Evolutionary conservation across 2,888 invertebrate genomes (phyloP).

Genomic region (Eupithecia dodoneata): DNA sequence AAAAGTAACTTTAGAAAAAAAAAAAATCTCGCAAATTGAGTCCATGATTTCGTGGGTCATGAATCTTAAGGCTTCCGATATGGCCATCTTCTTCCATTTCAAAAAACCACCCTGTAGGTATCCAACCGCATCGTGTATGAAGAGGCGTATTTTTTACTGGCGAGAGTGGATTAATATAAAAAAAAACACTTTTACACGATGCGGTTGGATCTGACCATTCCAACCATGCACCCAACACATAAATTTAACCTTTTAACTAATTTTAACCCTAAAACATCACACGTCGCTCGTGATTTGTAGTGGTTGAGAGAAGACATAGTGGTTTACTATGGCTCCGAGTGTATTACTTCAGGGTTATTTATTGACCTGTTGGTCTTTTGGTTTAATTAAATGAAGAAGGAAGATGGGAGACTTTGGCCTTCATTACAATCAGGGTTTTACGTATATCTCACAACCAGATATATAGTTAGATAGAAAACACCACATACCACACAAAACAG

Average conservation of each 20-base stretch:
- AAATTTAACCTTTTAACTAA: slow-evolving; percentile 37
- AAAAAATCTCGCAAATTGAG: too few relatives aligned
- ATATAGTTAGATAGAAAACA: too few relatives aligned
- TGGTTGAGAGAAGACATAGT: slow-evolving; percentile 33
- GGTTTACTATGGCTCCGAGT: slow-evolving; percentile 22
- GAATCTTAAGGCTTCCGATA: too few relatives aligned
- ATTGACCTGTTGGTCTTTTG: background rate
- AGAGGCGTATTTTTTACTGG: too few relatives aligned
- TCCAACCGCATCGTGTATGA: too few relatives aligned
- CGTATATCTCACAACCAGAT: background rate
- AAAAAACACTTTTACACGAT: background rate
- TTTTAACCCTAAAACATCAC: slow-evolving; percentile 38
- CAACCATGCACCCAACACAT: slow-evolving; percentile 6
- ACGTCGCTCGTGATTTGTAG: slow-evolving; percentile 41
- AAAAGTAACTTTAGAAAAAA: too few relatives aligned
- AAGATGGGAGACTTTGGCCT: background rate
- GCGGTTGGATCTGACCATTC: background rate
- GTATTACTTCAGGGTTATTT: slow-evolving; percentile 17
- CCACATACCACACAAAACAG: too few relatives aligned
- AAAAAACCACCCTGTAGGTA: too few relatives aligned
- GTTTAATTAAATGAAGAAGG: background rate
- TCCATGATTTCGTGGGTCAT: too few relatives aligned
- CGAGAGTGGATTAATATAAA: background rate
- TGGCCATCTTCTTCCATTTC: too few relatives aligned
- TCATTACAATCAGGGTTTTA: background rate